These are phyloP conservation scores for Platyscapa corneri DNA, from an alignment of 1,140 invertebrate genomes.

Conservation along the genomic window DNA sequence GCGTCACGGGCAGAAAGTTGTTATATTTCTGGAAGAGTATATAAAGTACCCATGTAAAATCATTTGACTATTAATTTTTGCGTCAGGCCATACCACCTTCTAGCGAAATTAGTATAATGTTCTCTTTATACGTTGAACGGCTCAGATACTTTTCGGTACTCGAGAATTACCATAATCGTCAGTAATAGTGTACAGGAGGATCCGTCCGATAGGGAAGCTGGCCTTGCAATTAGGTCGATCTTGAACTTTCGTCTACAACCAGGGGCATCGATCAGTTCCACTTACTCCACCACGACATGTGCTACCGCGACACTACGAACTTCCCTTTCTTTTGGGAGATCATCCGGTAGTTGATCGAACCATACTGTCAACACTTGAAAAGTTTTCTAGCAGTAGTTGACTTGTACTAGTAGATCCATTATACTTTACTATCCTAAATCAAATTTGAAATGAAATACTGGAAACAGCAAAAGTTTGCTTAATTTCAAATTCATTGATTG, in stretches of 20 bases:
- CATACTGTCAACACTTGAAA: neutral
- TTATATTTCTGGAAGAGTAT: neutral
- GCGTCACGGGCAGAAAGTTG: slow-evolving; percentile 24
- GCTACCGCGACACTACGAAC: neutral
- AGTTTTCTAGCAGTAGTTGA: neutral
- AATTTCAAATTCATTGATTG: neutral
- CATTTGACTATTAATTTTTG: slow-evolving; percentile 26
- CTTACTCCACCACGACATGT: neutral
- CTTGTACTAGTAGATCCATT: neutral
- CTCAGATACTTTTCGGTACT: neutral
- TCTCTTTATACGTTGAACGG: neutral
- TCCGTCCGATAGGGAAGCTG: neutral
- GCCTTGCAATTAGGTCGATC: slow-evolving; percentile 35
- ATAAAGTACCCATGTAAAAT: slow-evolving; percentile 16
- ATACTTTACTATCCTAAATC: neutral
- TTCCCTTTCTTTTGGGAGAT: neutral
- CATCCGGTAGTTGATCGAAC: neutral
- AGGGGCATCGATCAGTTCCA: slow-evolving; percentile 28
- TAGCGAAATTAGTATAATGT: slow-evolving; percentile 39
- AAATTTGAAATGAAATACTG: neutral
- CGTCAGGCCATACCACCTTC: neutral
- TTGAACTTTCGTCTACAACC: slow-evolving; percentile 26
- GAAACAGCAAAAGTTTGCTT: neutral
- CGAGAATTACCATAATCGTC: slow-evolving; percentile 41
- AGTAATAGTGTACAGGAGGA: neutral